A percentile compares a stretch with the other conserved stretches of the same genome.
Evolutionary conservation across 2,797 vertebrate species (phyloP).

Genomic region (Neoniphon sammara): DNA sequence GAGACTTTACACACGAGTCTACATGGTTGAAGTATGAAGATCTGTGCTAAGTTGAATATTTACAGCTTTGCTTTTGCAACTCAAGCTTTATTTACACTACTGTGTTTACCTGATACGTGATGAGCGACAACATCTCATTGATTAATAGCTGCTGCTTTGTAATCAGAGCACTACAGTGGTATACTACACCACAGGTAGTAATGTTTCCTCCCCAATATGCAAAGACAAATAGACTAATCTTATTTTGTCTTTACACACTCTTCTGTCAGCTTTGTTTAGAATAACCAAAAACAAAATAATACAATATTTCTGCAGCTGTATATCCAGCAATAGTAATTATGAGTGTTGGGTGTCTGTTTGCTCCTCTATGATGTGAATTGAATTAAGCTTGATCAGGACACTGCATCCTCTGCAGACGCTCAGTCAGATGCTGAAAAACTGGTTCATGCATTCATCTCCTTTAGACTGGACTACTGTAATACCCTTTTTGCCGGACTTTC

Average conservation of each 20-base stretch:
- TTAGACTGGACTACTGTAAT: too few species aligned
- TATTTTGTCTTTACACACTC: slow-evolving; percentile 37
- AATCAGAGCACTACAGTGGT: slow-evolving; percentile 10
- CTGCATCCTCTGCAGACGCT: slow-evolving; percentile 44
- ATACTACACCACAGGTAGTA: slow-evolving; percentile 23
- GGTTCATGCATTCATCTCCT: too few species aligned
- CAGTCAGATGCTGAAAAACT: too few species aligned
- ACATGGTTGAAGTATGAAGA: neutral
- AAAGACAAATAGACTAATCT: slow-evolving; percentile 14
- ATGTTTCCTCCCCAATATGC: slow-evolving; percentile 40
- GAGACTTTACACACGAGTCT: neutral
- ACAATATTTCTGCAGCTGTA: slow-evolving; percentile 31
- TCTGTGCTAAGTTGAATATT: neutral
- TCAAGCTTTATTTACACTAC: slow-evolving; percentile 28
- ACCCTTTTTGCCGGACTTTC: too few species aligned
- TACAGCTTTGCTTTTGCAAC: neutral
- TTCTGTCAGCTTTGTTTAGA: slow-evolving; percentile 40
- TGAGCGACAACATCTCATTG: slow-evolving; percentile 30
- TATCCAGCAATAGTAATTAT: slow-evolving; percentile 25
- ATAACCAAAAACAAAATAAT: slow-evolving; percentile 48
- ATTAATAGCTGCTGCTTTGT: slow-evolving; percentile 40
- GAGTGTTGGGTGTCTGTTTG: neutral
- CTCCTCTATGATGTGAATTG: slow-evolving; percentile 39
- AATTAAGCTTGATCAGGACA: slow-evolving; percentile 48
- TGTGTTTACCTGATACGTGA: slow-evolving; percentile 37